phyloP scores from a whole-genome alignment of 2,797 vertebrate genomes.

The Crenichthys baileyi region DNA sequence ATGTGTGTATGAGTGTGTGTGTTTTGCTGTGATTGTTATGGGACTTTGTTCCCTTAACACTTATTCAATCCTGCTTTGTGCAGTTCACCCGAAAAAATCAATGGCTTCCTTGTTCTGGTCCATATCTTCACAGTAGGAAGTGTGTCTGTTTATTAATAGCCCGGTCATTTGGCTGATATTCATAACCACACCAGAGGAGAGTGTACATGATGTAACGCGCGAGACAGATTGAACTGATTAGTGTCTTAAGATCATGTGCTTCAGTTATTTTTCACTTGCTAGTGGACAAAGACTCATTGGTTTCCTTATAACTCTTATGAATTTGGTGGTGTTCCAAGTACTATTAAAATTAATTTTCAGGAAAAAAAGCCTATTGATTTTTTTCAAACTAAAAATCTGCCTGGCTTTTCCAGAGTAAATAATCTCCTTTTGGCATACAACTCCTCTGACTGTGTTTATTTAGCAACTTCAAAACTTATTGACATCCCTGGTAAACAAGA shows the following conservation, averaged over 20 bases:
- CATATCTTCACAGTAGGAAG: conserved; percentile 56
- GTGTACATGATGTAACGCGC: conserved; percentile 51
- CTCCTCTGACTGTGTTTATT: not conserved
- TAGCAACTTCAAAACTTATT: not conserved
- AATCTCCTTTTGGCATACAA: not conserved
- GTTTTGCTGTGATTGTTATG: conserved; percentile 49
- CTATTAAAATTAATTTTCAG: not conserved
- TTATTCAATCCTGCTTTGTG: conserved; percentile 64
- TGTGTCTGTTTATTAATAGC: conserved; percentile 76
- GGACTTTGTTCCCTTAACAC: conserved; percentile 59
- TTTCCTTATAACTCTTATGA: conserved; percentile 1
- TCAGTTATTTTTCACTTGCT: conserved; percentile 56
- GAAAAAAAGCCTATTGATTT: not conserved
- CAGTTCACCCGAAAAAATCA: conserved; percentile 69
- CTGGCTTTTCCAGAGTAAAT: not conserved
- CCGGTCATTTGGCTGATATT: conserved; percentile 65
- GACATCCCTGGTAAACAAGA: not conserved
- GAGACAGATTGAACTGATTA: conserved; percentile 68
- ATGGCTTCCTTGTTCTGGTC: conserved; percentile 65
- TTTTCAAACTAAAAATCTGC: not conserved
- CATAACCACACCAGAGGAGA: conserved; percentile 67
- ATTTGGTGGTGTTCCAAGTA: not conserved
- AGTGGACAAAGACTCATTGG: conserved; percentile 1
- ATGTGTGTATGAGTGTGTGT: conserved; percentile 43
- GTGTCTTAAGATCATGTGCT: conserved; percentile 56